Evolutionary conservation across 1,140 invertebrate genomes (phyloP).

Genomic region (Adoxophyes honmai): DNA sequence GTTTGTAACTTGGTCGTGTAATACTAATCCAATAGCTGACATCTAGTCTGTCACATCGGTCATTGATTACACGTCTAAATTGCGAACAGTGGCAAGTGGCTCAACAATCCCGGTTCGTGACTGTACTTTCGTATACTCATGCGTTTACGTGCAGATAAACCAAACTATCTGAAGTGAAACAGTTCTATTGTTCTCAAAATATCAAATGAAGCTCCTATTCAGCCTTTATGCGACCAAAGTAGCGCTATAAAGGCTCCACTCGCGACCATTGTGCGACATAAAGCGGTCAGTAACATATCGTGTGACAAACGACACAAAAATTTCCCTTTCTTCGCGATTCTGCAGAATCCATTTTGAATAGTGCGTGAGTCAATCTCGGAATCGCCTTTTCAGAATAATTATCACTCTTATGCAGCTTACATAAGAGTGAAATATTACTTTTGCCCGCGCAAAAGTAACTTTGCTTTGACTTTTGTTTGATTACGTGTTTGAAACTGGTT

Average conservation of each 20-base stretch:
- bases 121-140: too few relatives aligned
- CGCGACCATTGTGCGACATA: not conserved
- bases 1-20: too few relatives aligned
- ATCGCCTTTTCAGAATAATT: not conserved
- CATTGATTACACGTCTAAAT: too few relatives aligned
- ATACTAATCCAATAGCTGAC: too few relatives aligned
- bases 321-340: constrained; percentile 15
- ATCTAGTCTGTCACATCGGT: too few relatives aligned
- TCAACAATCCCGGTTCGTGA: too few relatives aligned
- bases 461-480: not conserved
- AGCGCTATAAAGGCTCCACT: not conserved
- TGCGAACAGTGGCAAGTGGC: too few relatives aligned
- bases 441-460: not conserved
- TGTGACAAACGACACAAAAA: constrained; percentile 12
- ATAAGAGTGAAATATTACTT: not conserved
- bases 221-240: not conserved
- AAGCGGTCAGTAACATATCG: constrained; percentile 10
- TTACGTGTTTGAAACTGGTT: not conserved
- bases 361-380: not conserved
- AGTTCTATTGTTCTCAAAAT: too few relatives aligned
- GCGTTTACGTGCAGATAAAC: too few relatives aligned
- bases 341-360: constrained; percentile 7
- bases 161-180: too few relatives aligned
- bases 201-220: constrained; percentile 1
- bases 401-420: not conserved